A percentile compares a stretch with the other conserved stretches of the same genome.
phyloP scores from a whole-genome alignment of 2,113 vertebrate genomes.

The Danionella cerebrum region DNA sequence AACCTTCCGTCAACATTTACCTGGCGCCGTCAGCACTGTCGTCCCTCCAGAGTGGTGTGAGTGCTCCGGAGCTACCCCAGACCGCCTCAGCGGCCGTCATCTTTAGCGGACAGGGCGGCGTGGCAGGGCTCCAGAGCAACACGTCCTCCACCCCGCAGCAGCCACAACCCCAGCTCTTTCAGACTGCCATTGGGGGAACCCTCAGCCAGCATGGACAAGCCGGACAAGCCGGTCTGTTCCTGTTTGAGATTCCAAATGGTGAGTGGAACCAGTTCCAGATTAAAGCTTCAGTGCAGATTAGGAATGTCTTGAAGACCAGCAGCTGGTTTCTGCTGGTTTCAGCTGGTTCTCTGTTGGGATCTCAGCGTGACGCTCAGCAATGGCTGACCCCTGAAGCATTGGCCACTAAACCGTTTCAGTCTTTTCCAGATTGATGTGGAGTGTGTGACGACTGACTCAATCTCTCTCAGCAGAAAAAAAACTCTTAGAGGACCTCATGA shows the following conservation, averaged over 20 bases:
- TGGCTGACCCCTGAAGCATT: no score
- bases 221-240: conserved; percentile 83
- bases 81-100: conserved; percentile 65
- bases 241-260: conserved; percentile 95
- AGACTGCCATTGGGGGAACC: conserved; percentile 70
- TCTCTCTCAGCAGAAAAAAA: no score
- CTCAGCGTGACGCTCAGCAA: no score
- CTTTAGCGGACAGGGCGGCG: conserved; percentile 78
- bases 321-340: no score
- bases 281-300: neutral
- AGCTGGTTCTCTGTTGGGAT: no score
- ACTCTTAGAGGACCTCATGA: no score
- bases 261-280: conserved; percentile 51
- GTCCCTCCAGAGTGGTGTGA: conserved; percentile 77
- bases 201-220: conserved; percentile 80
- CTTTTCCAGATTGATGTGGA: no score
- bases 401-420: no score
- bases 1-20: conserved; percentile 82
- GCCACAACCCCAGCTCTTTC: conserved; percentile 74
- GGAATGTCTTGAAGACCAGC: no score
- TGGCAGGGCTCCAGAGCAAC: conserved; percentile 67
- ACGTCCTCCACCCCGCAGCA: conserved; percentile 72
- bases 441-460: no score
- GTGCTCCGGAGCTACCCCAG: conserved; percentile 80
- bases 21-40: conserved; percentile 87